Evolutionary conservation across 1,140 invertebrate genomes (phyloP), one percentile per base, ranked within the genome.

Genomic region (Drosophila quadrilineata): DNA sequence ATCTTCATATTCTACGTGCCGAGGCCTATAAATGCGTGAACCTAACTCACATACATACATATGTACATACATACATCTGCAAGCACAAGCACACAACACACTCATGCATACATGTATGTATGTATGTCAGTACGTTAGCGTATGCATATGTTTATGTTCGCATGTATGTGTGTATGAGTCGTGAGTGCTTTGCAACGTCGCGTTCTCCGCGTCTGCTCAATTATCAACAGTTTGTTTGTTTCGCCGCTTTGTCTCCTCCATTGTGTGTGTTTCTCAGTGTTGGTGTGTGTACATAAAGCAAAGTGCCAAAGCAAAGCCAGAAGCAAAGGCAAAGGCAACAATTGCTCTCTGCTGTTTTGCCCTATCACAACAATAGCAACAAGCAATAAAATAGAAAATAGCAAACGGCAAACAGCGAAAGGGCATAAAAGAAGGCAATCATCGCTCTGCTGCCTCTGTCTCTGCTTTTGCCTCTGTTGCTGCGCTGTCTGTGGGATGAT

Each of bases 211-310:
- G 60, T 71, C 48, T 71, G 45, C 57, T 75, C 76, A 71, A 80
- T 75, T 80, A 82, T 80, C 75, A 80, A 80, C 75, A 82, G 71
- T 80, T 80, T 74, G 77, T 71, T 63, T 70, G 67, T 62, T 79
- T 62, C 60, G 36, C 33, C 69, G 31, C 58, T 52, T 52, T 67
- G 41, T 69, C 54, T 68, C 43, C 43, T 26, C 22, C 62, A 36
- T 31, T 48, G 31, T 63, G 59, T 56, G 33, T 43, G 38, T 28
- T 43, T 26, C 41, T 38, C 3, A 3, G 6, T 24, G 24, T 24
- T 3, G 21, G 35, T 50, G 46, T 50, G 29, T 60, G 46, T 60
- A 60, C 46, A 60, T 38, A 67, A 64, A 64, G 66, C 52, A 69
- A 65, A 65, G 54, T 67, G 63, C 63, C 48, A 59, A 36, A 49